Conservation (phyloP, 2,113 vertebrate genomes). For the Dromaius novaehollandiae region DNA sequence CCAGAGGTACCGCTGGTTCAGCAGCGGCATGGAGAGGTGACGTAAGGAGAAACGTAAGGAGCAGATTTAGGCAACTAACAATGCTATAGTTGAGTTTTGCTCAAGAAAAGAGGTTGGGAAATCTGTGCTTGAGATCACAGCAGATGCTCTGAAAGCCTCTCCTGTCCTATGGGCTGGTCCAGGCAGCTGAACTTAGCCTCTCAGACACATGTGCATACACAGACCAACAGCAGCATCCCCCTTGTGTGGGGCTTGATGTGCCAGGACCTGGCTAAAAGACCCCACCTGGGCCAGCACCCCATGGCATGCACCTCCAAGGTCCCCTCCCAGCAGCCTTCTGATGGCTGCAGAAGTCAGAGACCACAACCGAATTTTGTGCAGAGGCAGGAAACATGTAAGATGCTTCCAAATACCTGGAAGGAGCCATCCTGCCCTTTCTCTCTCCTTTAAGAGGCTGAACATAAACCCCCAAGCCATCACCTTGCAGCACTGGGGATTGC, state of each 20-base stretch:
- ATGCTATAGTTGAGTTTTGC: not conserved
- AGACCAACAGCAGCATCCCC: not conserved
- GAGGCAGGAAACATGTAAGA: not conserved
- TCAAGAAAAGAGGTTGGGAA: not conserved
- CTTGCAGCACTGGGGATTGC: not conserved
- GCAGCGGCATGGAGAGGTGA: fast-evolving
- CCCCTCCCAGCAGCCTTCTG: not conserved
- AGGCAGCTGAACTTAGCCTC: not conserved
- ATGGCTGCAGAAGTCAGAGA: not conserved
- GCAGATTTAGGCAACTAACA: fast-evolving
- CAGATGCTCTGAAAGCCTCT: not conserved
- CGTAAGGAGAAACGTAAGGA: not conserved
- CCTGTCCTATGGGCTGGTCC: not conserved
- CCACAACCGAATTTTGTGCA: not conserved
- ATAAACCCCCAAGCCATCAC: not conserved
- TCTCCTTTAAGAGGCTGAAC: not conserved
- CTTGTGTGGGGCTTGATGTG: not conserved
- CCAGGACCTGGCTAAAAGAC: not conserved
- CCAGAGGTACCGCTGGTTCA: not conserved
- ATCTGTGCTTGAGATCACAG: fast-evolving
- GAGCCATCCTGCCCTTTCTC: not conserved
- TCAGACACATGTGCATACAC: not conserved
- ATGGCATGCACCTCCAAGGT: not conserved
- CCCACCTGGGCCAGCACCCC: not conserved
- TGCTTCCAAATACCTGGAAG: not conserved